These are phyloP conservation scores for Ficedula albicollis DNA, from an alignment of 2,797 vertebrate species.

Conservation along the genomic window DNA sequence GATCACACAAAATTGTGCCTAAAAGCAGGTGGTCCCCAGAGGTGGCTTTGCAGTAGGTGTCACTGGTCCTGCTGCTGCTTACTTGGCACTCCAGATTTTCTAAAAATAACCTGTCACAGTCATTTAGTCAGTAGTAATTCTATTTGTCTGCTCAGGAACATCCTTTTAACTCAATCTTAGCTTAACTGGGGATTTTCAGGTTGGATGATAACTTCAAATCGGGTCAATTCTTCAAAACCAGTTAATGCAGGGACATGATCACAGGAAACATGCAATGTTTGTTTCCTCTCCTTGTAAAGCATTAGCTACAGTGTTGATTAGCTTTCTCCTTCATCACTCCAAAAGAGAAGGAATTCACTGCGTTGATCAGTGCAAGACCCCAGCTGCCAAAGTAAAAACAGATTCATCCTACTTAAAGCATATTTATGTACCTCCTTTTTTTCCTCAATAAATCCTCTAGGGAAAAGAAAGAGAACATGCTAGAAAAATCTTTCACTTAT, in stretches of 20 bases:
- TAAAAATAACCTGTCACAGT: not conserved
- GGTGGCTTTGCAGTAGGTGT: not conserved
- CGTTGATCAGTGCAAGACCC: not conserved
- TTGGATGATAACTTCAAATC: not conserved
- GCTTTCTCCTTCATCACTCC: not conserved
- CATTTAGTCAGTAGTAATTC: not conserved
- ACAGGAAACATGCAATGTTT: not conserved
- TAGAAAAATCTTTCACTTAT: not conserved
- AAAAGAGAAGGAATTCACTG: not conserved
- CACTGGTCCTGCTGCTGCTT: not conserved
- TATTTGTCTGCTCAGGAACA: not conserved
- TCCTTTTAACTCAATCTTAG: not conserved
- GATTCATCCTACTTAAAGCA: not conserved
- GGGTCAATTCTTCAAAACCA: not conserved
- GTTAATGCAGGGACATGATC: not conserved
- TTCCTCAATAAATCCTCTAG: not conserved
- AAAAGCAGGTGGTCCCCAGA: not conserved
- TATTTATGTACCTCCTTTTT: not conserved
- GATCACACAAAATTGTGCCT: not conserved
- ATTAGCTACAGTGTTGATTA: not conserved
- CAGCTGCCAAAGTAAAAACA: not conserved
- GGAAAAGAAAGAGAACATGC: not conserved
- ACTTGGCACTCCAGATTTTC: not conserved
- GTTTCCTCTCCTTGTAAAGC: not conserved
- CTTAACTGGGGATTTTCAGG: not conserved